Evolutionary conservation across 2,113 vertebrate genomes (phyloP).

Genomic region (Oreochromis tanganicae): DNA sequence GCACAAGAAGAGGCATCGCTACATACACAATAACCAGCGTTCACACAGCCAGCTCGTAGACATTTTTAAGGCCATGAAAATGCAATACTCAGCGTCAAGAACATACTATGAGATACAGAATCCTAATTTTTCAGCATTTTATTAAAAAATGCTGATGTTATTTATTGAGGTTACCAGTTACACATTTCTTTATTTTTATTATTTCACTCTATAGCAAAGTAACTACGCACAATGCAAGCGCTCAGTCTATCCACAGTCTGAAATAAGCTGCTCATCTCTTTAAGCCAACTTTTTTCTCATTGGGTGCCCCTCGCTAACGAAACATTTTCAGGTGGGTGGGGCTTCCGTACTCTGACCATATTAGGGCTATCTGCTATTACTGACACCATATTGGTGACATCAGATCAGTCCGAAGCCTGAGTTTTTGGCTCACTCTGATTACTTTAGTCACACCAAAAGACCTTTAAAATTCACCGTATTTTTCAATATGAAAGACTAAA

Average conservation of each 20-base stretch:
- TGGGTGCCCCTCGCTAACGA: background rate
- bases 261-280: background rate
- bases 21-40: background rate
- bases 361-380: background rate
- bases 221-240: background rate
- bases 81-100: background rate
- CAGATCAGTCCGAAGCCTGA: background rate
- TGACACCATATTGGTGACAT: background rate
- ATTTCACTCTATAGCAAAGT: background rate
- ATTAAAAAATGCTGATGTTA: background rate
- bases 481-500: background rate
- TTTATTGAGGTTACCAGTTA: background rate
- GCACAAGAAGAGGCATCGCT: background rate
- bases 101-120: background rate
- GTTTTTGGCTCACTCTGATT: background rate
- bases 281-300: background rate
- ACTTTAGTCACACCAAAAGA: background rate
- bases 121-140: background rate
- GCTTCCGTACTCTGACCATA: background rate
- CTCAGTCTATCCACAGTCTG: background rate
- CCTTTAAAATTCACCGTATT: background rate
- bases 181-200: background rate
- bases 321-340: background rate
- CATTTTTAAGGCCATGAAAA: background rate
- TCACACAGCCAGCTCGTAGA: rapidly evolving